Base-by-base conservation (phyloP, 2,113 vertebrate species). In the Spermophilus dauricus region DNA sequence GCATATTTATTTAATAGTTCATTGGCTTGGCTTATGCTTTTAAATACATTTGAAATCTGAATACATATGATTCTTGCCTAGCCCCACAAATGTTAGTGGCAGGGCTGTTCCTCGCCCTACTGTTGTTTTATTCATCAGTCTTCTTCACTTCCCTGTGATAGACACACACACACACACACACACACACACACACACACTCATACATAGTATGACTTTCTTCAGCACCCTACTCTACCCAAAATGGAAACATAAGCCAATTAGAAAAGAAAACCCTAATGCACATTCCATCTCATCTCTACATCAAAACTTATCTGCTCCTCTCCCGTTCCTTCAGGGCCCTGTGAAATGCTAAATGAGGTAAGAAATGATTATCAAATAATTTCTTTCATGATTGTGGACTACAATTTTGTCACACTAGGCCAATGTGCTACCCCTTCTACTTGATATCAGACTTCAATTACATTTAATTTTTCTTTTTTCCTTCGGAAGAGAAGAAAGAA, bases 351-450 rank as follows among this genome's bases (percentile, higher is more conserved):
- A 89, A 11, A 42, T 32, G 61, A 89, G n/a, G 75, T 77, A 81
- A 76, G 22, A 95, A 89, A 51, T 39, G 28, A 69, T 63, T 7
- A 53, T 56, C 30, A 75, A 93, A 91, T 96, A 85, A 96, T 58
- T 58, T 67, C 4, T 34, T 61, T 82, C 53, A 20, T 45, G 61
- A 67, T 20, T 58, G n/a, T 42, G 0, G 10, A 13, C 24, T 61
- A 30, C 63, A 58, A 53, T 30, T 84, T 11, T 75, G 37, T 78
- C 83, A 82, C 77, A 45, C 24, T 83, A 56, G 34, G 75, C 45
- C 58, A 89, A 8, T 69, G 7, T 39, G 45, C 69, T 72, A 51
- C 16, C 61, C 69, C 34, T 93, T 89, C 17, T 78, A 39, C 28
- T 65, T 72, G 42, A 76, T 72, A 89, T 7, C 51, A 89, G 72